These are phyloP conservation scores for Melinaea marsaeus DNA, from an alignment of 2,888 invertebrate species.

Conservation along the genomic window DNA sequence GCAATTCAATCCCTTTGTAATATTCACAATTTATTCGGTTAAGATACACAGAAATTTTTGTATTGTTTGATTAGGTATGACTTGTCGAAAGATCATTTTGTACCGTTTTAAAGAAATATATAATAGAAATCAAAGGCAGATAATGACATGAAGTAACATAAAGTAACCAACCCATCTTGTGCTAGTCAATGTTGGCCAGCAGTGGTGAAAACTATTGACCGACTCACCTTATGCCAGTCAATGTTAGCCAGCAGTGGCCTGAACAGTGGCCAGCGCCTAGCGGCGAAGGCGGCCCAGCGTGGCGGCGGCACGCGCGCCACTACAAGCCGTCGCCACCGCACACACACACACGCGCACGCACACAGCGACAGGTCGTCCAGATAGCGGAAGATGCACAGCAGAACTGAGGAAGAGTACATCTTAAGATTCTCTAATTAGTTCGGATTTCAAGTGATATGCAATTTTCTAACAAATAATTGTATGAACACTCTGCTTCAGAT, in stretches of 20 bases:
- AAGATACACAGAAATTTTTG: too few species aligned
- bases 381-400: conserved; percentile 91
- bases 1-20: too few species aligned
- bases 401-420: conserved; percentile 70
- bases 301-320: conserved; percentile 86
- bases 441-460: too few species aligned
- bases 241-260: conserved; percentile 83
- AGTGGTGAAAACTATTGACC: conserved; percentile 67
- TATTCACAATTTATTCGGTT: too few species aligned
- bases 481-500: too few species aligned
- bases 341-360: conserved; percentile 91
- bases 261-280: conserved; percentile 91
- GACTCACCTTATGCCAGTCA: conserved; percentile 86
- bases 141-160: conserved; percentile 77
- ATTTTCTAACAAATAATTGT: too few species aligned
- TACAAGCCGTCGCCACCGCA: conserved; percentile 89
- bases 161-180: conserved; percentile 73
- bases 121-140: too few species aligned
- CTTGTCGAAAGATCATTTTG: too few species aligned
- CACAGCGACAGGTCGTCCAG: conserved; percentile 94
- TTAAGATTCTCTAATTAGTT: background rate
- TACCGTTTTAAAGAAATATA: too few species aligned
- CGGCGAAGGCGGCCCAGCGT: conserved; percentile 88
- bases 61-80: too few species aligned
- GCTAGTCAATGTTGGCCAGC: conserved; percentile 86